Conservation (phyloP, 1,140 invertebrate species). For the Neocloeon triangulifer region DNA sequence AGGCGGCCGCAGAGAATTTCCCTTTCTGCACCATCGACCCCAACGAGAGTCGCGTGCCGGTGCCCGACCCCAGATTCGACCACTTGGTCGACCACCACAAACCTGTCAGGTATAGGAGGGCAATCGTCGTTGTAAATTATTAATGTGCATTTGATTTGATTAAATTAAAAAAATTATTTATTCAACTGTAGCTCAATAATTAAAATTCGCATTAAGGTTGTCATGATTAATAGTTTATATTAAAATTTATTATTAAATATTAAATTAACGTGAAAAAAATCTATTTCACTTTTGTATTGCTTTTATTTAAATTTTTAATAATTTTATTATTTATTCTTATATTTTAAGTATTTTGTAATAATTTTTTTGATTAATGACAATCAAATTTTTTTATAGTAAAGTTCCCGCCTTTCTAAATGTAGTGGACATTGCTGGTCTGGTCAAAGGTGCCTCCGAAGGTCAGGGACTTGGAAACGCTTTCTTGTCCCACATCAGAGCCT, state of each 20-base stretch:
- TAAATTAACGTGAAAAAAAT: too few relatives aligned
- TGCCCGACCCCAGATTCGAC: constrained; percentile 86
- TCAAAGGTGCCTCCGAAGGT: constrained; percentile 93
- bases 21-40: constrained; percentile 99
- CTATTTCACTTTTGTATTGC: too few relatives aligned
- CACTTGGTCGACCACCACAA: constrained; percentile 86
- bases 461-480: constrained; percentile 98
- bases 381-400: constrained; percentile 42
- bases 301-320: too few relatives aligned
- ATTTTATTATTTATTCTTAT: too few relatives aligned
- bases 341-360: too few relatives aligned
- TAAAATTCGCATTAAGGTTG: too few relatives aligned
- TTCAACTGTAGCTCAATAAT: too few relatives aligned
- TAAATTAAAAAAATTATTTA: too few relatives aligned
- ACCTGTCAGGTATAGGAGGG: constrained; percentile 79
- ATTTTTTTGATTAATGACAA: not conserved
- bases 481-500: constrained; percentile 93
- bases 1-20: constrained; percentile 92
- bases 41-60: constrained; percentile 99
- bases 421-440: constrained; percentile 94
- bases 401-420: constrained; percentile 94
- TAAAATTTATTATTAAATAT: too few relatives aligned
- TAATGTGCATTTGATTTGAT: too few relatives aligned
- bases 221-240: too few relatives aligned
- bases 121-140: too few relatives aligned